Percentiles rank a stretch among this genome's conserved stretches.
Evolutionary conservation across 1,140 invertebrate genomes (phyloP).

Genomic region (Bombus sibiricus): DNA sequence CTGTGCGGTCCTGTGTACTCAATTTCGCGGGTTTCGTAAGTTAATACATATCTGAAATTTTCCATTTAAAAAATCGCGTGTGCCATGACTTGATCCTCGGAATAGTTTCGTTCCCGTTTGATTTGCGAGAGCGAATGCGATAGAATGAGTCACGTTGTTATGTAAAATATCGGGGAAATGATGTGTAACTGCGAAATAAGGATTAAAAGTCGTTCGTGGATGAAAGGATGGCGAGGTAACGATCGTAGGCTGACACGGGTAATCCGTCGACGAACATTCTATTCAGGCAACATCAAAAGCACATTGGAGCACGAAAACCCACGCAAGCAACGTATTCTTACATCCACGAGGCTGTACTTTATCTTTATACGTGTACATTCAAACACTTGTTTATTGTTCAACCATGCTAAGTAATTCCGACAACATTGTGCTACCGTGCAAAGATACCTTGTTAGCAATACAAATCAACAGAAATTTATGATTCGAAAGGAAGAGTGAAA

Average conservation of each 20-base stretch:
- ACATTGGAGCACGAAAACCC: constrained; percentile 21
- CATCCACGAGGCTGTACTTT: neutral
- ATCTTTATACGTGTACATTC: constrained; percentile 2
- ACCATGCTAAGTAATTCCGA: constrained; percentile 2
- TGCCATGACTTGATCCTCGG: neutral
- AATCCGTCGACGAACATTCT: constrained; percentile 27
- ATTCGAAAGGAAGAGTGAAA: too few species aligned
- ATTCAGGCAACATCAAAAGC: constrained; percentile 12
- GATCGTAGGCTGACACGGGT: constrained; percentile 24
- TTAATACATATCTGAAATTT: neutral
- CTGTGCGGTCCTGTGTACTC: too few species aligned
- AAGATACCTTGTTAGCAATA: neutral
- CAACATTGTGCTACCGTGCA: constrained; percentile 12
- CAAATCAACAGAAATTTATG: neutral
- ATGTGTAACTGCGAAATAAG: neutral
- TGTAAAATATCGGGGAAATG: neutral
- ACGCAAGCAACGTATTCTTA: constrained; percentile 1
- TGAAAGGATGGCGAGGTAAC: constrained; percentile 8
- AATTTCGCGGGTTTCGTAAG: too few species aligned
- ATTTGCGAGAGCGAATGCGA: too few species aligned
- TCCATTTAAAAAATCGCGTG: neutral
- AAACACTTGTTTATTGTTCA: neutral
- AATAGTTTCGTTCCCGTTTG: neutral
- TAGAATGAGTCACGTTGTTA: neutral
- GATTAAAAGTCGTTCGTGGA: neutral